Conservation (phyloP, 2,797 vertebrate genomes). For the Nannoperca australis region DNA sequence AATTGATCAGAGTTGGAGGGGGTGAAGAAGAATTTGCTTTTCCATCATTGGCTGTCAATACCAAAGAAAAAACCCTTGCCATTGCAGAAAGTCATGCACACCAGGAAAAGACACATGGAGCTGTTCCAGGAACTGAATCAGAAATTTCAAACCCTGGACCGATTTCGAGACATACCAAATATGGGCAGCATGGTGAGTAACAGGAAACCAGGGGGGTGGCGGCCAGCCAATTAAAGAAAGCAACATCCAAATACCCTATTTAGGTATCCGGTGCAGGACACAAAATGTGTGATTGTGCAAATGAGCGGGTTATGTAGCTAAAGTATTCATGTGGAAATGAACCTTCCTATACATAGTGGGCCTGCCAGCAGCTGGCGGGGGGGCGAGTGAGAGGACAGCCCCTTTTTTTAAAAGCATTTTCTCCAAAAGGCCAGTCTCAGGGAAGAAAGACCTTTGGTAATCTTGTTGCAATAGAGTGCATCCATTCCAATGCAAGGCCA, state of each 20-base stretch:
- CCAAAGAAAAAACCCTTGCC: slow-evolving; percentile 87
- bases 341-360: slow-evolving; percentile 52
- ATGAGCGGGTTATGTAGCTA: slow-evolving; percentile 74
- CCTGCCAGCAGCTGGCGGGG: slow-evolving; percentile 58
- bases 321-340: slow-evolving; percentile 72
- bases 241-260: slow-evolving; percentile 63
- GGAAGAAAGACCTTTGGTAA: slow-evolving; percentile 70
- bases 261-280: slow-evolving; percentile 72
- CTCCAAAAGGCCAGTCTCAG: slow-evolving; percentile 69
- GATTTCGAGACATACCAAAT: slow-evolving; percentile 99
- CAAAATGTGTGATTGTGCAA: slow-evolving; percentile 79
- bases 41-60: slow-evolving; percentile 86
- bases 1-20: slow-evolving; percentile 79
- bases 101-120: slow-evolving; percentile 99
- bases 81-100: slow-evolving; percentile 99
- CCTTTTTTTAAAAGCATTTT: slow-evolving; percentile 57
- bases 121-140: slow-evolving; percentile 99
- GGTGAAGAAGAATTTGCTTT: slow-evolving; percentile 80
- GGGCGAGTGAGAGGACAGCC: slow-evolving; percentile 39
- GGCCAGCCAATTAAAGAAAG: slow-evolving; percentile 66
- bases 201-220: slow-evolving; percentile 78
- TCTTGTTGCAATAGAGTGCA: slow-evolving; percentile 76
- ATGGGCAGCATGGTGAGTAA: slow-evolving; percentile 99
- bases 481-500: slow-evolving; percentile 84
- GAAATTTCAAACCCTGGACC: slow-evolving; percentile 99